Evolutionary conservation across 2,888 invertebrate genomes (phyloP).

Genomic region (Hypselothyrea guttata): DNA sequence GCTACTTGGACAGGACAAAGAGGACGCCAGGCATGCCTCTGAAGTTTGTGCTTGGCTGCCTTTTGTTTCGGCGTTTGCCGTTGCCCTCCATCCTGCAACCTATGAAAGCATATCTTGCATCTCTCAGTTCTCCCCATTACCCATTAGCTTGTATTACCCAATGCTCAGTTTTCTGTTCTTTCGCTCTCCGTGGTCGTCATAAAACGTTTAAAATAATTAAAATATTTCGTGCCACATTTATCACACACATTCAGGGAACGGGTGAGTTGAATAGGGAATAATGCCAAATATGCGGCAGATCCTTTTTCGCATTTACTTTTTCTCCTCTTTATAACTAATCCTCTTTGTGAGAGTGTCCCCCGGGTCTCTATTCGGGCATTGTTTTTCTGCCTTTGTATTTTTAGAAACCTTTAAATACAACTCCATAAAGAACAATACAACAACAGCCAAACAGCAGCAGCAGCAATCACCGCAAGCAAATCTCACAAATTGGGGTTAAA

Average conservation of each 20-base stretch:
- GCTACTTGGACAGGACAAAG: constrained; percentile 31
- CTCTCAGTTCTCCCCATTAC: constrained; percentile 29
- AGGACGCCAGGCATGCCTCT: constrained; percentile 27
- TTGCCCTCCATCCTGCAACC: constrained; percentile 43
- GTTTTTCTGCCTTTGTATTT: constrained; percentile 69
- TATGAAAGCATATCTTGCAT: constrained; percentile 65
- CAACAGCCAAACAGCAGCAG: constrained; percentile 21
- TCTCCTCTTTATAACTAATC: constrained; percentile 68
- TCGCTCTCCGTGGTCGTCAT: constrained; percentile 60
- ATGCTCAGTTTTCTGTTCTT: constrained; percentile 7
- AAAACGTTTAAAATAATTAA: constrained; percentile 81
- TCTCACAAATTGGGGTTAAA: constrained; percentile 80
- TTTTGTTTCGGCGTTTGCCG: constrained; percentile 65
- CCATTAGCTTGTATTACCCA: background rate
- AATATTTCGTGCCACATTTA: constrained; percentile 80
- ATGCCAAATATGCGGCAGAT: constrained; percentile 71
- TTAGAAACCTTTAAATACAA: constrained; percentile 75
- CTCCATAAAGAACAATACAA: constrained; percentile 50
- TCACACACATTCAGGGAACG: constrained; percentile 49
- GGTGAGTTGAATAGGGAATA: constrained; percentile 29
- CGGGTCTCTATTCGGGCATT: constrained; percentile 31
- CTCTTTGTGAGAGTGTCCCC: constrained; percentile 44
- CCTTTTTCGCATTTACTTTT: constrained; percentile 36
- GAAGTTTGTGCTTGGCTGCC: constrained; percentile 59
- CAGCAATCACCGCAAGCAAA: constrained; percentile 75